Evolutionary conservation across 2,797 vertebrate species (phyloP).

Genomic region (Pempheris klunzingeri): DNA sequence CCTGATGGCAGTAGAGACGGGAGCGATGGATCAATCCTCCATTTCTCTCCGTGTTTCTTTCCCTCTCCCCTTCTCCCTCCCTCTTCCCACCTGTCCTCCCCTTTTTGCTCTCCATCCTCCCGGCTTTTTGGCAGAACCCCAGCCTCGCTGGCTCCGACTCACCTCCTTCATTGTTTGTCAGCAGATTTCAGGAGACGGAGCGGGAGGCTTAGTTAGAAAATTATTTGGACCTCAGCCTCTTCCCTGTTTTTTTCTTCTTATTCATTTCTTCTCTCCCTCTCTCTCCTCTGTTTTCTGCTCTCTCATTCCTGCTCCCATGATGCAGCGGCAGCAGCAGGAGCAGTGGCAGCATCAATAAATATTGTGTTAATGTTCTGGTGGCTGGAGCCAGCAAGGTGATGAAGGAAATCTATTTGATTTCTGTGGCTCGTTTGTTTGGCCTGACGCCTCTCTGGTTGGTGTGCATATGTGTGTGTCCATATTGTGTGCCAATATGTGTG

Average conservation of each 20-base stretch:
- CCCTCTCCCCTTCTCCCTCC: neutral
- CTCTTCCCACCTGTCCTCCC: conserved; percentile 53
- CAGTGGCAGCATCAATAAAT: conserved; percentile 77
- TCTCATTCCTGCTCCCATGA: conserved; percentile 54
- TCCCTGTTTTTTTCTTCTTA: conserved; percentile 25
- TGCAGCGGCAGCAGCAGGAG: conserved; percentile 69
- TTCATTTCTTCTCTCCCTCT: conserved; percentile 25
- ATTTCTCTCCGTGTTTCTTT: conserved; percentile 40
- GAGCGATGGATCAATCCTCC: conserved; percentile 64
- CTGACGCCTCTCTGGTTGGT: conserved; percentile 31
- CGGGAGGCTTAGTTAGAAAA: conserved; percentile 65
- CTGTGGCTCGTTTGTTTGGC: conserved; percentile 67
- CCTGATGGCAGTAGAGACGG: conserved; percentile 70
- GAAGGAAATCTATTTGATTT: conserved; percentile 75
- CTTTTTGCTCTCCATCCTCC: conserved; percentile 44
- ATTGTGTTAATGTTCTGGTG: conserved; percentile 76
- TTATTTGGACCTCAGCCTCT: conserved; percentile 64
- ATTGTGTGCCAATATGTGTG: conserved; percentile 2
- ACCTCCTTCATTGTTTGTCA: conserved; percentile 79
- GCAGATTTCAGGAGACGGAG: conserved; percentile 76
- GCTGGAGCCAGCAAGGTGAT: conserved; percentile 75
- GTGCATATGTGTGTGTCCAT: conserved; percentile 34
- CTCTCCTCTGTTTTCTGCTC: conserved; percentile 43
- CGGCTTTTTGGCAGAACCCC: conserved; percentile 66
- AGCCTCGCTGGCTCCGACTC: conserved; percentile 55